Evolutionary conservation across 2,113 vertebrate genomes (phyloP).

Genomic region (Oreochromis niloticus): DNA sequence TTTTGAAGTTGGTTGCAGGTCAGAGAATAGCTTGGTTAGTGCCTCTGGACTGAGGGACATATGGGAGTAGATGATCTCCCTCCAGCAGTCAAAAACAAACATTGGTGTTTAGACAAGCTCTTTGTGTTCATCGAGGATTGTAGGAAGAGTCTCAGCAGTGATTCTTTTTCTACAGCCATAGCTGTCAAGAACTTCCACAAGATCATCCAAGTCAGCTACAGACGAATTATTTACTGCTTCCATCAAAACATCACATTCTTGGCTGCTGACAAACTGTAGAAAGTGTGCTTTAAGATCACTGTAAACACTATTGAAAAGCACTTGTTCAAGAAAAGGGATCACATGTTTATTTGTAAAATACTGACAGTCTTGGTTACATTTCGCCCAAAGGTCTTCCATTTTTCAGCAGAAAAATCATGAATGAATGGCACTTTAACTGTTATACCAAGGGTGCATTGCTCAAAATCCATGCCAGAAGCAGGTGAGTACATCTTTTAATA

Average conservation of each 20-base stretch:
- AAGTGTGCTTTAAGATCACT: conserved; percentile 2
- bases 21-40: neutral
- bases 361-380: conserved; percentile 3
- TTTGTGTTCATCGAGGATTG: neutral
- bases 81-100: conserved; percentile 33
- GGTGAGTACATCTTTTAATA: conserved; percentile 1
- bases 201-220: neutral
- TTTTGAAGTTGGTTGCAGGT: neutral
- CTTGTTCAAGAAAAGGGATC: neutral
- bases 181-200: conserved; percentile 3
- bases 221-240: neutral
- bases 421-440: conserved; percentile 10
- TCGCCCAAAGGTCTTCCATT: conserved; percentile 11
- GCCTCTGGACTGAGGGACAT: neutral
- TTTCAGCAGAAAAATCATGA: conserved; percentile 13
- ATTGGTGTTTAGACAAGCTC: conserved; percentile 12
- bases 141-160: neutral
- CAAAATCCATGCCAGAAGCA: conserved; percentile 9
- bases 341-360: conserved; percentile 12
- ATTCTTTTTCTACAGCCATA: neutral
- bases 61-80: neutral
- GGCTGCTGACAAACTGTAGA: conserved; percentile 10
- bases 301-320: neutral
- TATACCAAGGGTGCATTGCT: neutral
- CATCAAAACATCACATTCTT: neutral